Percentiles rank a stretch among this genome's conserved stretches.
phyloP scores from a whole-genome alignment of 2,113 vertebrate species.

The Entomyzon cyanotis region DNA sequence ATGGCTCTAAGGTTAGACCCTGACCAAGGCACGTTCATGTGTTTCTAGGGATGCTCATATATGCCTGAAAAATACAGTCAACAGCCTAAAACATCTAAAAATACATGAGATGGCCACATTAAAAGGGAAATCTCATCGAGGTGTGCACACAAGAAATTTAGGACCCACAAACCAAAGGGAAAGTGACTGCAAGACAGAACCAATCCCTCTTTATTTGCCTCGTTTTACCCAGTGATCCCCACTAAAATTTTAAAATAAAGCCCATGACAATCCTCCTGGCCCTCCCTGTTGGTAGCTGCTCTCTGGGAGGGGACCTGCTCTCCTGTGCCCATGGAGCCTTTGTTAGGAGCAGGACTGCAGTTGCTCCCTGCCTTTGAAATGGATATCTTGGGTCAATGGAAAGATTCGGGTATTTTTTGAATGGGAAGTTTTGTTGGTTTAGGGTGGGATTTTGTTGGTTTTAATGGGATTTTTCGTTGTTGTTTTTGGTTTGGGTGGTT shows the following conservation, averaged over 20 bases:
- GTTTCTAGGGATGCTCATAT: neutral
- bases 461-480: neutral
- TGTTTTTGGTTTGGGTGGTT: neutral
- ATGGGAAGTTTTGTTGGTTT: neutral
- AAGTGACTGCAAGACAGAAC: neutral
- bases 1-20: neutral
- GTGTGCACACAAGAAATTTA: neutral
- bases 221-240: neutral
- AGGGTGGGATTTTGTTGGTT: neutral
- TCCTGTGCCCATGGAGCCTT: neutral
- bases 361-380: neutral
- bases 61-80: neutral
- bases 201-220: rapidly evolving
- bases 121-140: neutral
- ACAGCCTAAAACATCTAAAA: neutral
- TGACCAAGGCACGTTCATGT: rapidly evolving
- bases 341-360: neutral
- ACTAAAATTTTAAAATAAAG: neutral
- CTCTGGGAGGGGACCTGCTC: neutral
- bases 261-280: rapidly evolving
- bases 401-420: neutral
- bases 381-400: neutral
- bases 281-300: neutral
- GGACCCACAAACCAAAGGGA: neutral
- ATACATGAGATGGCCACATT: neutral